Percentiles rank a stretch among this genome's conserved stretches.
Conservation (phyloP, 2,113 vertebrate species). For the Ardeotis arabs region DNA sequence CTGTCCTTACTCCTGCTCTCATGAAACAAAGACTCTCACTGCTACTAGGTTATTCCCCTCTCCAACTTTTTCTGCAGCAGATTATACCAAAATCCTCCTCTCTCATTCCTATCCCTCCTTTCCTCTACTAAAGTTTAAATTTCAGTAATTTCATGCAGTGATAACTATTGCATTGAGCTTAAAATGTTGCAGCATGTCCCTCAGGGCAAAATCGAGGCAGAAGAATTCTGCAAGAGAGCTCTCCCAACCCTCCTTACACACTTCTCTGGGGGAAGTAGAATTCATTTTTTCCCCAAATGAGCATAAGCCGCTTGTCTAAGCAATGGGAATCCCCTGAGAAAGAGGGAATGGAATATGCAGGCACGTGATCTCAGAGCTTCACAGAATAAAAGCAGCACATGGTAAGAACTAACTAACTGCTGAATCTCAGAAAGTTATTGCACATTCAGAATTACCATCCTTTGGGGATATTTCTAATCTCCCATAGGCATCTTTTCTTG, state of each 20-base stretch:
- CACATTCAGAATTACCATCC: slow-evolving; percentile 6
- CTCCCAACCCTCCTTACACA: neutral
- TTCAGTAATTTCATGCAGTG: neutral
- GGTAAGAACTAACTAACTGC: slow-evolving; percentile 41
- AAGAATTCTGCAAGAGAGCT: neutral
- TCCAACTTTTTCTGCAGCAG: neutral
- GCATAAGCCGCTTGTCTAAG: neutral
- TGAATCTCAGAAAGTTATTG: slow-evolving; percentile 15
- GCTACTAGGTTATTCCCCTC: neutral
- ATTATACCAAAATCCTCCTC: neutral
- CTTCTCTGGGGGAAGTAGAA: neutral
- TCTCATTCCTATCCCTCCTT: neutral
- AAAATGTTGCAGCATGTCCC: neutral
- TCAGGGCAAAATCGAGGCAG: neutral
- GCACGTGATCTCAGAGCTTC: neutral
- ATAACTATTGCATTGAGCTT: neutral
- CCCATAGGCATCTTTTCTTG: neutral
- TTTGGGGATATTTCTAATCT: slow-evolving; percentile 6
- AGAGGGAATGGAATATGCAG: neutral
- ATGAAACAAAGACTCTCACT: neutral
- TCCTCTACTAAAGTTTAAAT: neutral
- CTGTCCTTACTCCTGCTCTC: neutral
- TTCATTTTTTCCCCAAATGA: neutral
- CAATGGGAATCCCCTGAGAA: slow-evolving; percentile 29
- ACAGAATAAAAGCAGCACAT: slow-evolving; percentile 21